Base-by-base conservation (phyloP, 2,888 invertebrate genomes). In the Eristalis tenax region DNA sequence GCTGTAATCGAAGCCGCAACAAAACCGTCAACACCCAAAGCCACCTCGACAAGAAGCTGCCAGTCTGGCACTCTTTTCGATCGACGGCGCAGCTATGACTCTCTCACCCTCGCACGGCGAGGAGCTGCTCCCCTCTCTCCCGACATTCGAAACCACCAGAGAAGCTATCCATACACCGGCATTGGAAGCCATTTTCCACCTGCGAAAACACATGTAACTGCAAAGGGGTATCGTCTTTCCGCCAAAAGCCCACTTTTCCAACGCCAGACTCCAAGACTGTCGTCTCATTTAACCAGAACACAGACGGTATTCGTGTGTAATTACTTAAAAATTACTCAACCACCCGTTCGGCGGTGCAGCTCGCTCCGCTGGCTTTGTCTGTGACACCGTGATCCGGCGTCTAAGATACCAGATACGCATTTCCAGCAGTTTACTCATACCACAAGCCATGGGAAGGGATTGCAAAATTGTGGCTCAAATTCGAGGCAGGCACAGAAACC, bases 351-450 rank as follows among this genome's bases (percentile, higher is more conserved):
- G 10, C 18, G 8, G 26, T 10, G 5, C n/a, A n/a, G 43, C 18
- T n/a, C 66, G 70, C 43, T 73, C 23, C 26, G 28, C 2, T 50
- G 10, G n/a, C 56, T 68, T 59, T 74, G 75, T 56, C 40, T 18
- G 13, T n/a, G 77, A 73, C 73, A 76, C 76, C 63, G 59, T 73
- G 71, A 82, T 76, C 77, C 71, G 86, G 86, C 86, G 86, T 87
- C 86, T 87, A 75, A 75, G 86, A 50, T 8, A 50, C 50, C 18
- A 50, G 50, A 32, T 87, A 75, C 82, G 63, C 76, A 85, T 82
- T 85, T 82, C 85, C 77, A 64, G 73, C 73, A 57, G 73, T 68
- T 68, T 71, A 84, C 80, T 84, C 84, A 80, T 79, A 84, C n/a
- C 35, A 3, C 65, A 28, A 26, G n/a, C 32, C 5, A 10, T 50